Evolutionary conservation across 2,113 vertebrate species (phyloP).

Genomic region (Megaceryle torquata): DNA sequence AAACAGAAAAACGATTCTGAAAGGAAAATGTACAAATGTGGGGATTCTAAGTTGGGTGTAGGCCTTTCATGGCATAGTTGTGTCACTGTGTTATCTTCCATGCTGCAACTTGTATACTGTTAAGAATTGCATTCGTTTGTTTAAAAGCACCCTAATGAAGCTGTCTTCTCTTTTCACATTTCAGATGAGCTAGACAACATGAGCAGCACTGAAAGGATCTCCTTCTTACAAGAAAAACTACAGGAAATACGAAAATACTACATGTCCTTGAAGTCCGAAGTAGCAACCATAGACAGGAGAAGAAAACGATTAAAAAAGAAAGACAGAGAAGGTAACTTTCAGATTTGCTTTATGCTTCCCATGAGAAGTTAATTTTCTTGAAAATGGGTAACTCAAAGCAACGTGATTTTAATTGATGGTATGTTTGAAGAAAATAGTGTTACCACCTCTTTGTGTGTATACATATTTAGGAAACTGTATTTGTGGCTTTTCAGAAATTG

Average conservation of each 20-base stretch:
- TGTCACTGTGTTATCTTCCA: neutral
- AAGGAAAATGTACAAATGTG: neutral
- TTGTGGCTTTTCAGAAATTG: neutral
- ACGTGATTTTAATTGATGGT: neutral
- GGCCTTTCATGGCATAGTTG: neutral
- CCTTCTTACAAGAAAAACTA: slow-evolving; percentile 96
- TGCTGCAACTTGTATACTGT: neutral
- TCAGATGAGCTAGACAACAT: slow-evolving; percentile 93
- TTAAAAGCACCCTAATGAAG: neutral
- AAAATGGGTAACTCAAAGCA: neutral
- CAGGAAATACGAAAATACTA: slow-evolving; percentile 98
- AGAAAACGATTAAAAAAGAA: slow-evolving; percentile 98
- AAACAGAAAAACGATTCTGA: neutral
- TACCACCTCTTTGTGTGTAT: neutral
- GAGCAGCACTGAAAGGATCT: slow-evolving; percentile 91
- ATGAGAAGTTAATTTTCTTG: neutral
- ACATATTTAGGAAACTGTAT: neutral
- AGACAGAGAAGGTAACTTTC: slow-evolving; percentile 90
- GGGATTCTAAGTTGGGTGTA: neutral
- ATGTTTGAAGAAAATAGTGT: neutral
- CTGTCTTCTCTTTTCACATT: neutral
- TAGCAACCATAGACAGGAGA: slow-evolving; percentile 95
- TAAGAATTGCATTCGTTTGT: neutral
- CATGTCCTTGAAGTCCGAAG: slow-evolving; percentile 97
- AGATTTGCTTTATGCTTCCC: neutral